These are phyloP conservation scores for Dipodomys merriami DNA, from an alignment of 2,113 vertebrate species.

Conservation along the genomic window DNA sequence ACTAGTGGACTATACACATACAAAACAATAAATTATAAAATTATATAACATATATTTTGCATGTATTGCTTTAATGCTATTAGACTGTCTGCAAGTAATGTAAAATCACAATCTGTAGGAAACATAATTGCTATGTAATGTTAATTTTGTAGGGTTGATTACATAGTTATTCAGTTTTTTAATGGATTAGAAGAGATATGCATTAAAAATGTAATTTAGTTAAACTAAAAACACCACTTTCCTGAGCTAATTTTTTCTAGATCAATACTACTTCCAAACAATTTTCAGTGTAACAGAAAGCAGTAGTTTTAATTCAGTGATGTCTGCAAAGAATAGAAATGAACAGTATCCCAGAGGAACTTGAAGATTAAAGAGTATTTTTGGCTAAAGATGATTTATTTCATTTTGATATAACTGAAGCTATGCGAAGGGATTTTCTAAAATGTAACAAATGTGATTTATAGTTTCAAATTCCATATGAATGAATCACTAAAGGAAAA, in stretches of 20 bases:
- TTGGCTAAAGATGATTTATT: constrained; percentile 71
- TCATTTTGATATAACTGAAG: constrained; percentile 69
- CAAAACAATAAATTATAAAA: neutral
- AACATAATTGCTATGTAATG: neutral
- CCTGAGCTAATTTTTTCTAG: constrained; percentile 25
- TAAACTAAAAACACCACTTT: constrained; percentile 53
- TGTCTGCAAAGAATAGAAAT: constrained; percentile 60
- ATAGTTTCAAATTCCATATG: constrained; percentile 72
- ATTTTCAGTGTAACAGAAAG: constrained; percentile 49
- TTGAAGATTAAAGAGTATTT: constrained; percentile 69
- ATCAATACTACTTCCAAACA: constrained; percentile 36
- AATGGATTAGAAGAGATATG: neutral
- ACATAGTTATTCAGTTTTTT: neutral
- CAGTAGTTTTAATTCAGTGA: constrained; percentile 64
- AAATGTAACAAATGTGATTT: constrained; percentile 72
- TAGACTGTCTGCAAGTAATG: neutral
- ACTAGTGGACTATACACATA: neutral
- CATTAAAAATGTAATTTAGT: constrained; percentile 4
- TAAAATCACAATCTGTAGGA: neutral
- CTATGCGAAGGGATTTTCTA: constrained; percentile 56
- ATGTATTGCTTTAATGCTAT: neutral
- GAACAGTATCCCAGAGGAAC: constrained; percentile 44
- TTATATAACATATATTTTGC: neutral
- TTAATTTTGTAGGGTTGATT: neutral
- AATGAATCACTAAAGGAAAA: constrained; percentile 69